Evolutionary conservation across 2,797 vertebrate genomes (phyloP), one percentile per base, ranked within the genome.

Genomic region (Helostoma temminkii): DNA sequence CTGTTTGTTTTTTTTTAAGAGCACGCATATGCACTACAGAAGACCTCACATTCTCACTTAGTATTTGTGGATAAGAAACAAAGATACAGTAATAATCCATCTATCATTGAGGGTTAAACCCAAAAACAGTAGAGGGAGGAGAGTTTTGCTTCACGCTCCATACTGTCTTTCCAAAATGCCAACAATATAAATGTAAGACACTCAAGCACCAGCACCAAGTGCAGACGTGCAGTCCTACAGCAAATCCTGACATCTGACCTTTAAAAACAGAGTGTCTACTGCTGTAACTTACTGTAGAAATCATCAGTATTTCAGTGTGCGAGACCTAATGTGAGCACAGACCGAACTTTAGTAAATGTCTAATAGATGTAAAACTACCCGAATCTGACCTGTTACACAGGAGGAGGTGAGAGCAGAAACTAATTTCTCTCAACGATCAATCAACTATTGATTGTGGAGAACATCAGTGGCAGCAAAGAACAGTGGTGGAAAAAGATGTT

Each of bases 341-440:
- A 30, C 28, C 28, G 9, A 30, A 30, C 28, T 30, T 8, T 7
- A 30, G 9, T 30, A 37, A 21, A 41, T 37, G 16, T 2, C 7
- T n/a, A 50, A 43, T 45, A 50, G 22, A 46, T 36, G 32, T 41
- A 24, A 79, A 19, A n/a, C 47, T 9, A 7, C 0, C 28, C 43
- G 14, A 14, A 9, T 57, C 18, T 30, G 28, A 46, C 32, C 1
- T 22, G 45, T 9, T 5, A 22, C 45, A 18, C 32, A 14, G 34
- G 21, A 21, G 39, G 32, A 12, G 36, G 21, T 4, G 9, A 5
- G 21, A 21, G 56, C 18, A 53, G 34, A 71, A 49, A 45, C 6
- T n/a, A 39, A 48, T 15, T 19, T 49, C 54, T 68, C 25, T 41
- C 32, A 11, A 49, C 26, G 19, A 68, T 64, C 43, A n/a, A 18